Percentiles rank a stretch among this genome's conserved stretches.
Evolutionary conservation across 2,113 vertebrate genomes (phyloP).

Genomic region (Carassius gibelio): DNA sequence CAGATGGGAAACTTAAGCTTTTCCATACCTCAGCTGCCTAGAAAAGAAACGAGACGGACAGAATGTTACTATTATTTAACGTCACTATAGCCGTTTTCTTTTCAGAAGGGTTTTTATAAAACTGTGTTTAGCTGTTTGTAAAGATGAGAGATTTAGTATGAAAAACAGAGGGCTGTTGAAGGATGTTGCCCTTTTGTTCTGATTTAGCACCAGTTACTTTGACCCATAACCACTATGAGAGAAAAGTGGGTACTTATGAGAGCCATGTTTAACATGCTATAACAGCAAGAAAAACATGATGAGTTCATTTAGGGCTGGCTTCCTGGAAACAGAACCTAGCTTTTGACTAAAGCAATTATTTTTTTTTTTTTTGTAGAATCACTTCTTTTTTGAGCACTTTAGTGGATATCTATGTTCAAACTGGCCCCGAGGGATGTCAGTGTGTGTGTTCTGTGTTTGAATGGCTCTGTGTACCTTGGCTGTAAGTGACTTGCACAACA

Average conservation of each 20-base stretch:
- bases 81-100: neutral
- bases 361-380: neutral
- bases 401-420: neutral
- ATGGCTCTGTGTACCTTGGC: neutral
- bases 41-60: neutral
- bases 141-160: neutral
- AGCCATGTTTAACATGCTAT: slow-evolving; percentile 8
- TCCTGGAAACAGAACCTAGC: neutral
- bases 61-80: slow-evolving; percentile 3
- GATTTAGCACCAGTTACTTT: slow-evolving; percentile 11
- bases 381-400: neutral
- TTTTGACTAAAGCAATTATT: neutral
- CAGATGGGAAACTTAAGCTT: slow-evolving; percentile 21
- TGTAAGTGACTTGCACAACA: neutral
- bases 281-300: slow-evolving; percentile 7
- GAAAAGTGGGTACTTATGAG: neutral
- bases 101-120: slow-evolving; percentile 10
- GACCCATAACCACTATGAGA: slow-evolving; percentile 19
- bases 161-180: neutral
- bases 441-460: neutral
- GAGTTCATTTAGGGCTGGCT: slow-evolving; percentile 22
- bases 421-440: neutral
- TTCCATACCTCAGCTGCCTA: slow-evolving; percentile 26
- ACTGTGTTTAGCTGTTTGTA: neutral
- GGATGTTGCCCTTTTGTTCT: slow-evolving; percentile 13